Conservation (phyloP, 2,888 invertebrate species). For the Laothoe populi region DNA sequence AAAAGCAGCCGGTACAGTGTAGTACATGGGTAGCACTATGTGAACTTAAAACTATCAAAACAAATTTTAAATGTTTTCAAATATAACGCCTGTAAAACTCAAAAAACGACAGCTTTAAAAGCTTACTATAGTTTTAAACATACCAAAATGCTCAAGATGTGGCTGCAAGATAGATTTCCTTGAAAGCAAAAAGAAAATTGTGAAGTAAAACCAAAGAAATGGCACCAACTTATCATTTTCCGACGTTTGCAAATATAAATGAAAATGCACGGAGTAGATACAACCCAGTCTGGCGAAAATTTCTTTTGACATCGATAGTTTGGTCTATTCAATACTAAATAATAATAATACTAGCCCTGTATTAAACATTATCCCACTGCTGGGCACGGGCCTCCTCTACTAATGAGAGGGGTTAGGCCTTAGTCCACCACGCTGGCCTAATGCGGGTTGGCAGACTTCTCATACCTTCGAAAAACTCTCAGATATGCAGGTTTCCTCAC, state of each 20-base stretch:
- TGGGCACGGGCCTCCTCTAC: too few relatives aligned
- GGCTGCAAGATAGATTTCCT: conserved; percentile 13
- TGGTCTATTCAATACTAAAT: too few relatives aligned
- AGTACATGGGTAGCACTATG: background rate
- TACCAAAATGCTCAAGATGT: conserved; percentile 1
- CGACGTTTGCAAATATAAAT: conserved; percentile 30
- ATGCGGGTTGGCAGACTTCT: too few relatives aligned
- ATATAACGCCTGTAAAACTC: conserved; percentile 1
- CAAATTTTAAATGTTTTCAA: background rate
- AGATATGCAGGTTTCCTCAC: too few relatives aligned
- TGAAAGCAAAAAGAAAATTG: conserved; percentile 29
- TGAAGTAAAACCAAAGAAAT: conserved; percentile 47
- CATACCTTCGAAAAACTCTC: too few relatives aligned
- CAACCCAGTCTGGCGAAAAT: background rate
- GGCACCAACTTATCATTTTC: conserved; percentile 52
- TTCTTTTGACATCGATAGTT: too few relatives aligned
- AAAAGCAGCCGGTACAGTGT: too few relatives aligned
- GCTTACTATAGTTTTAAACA: conserved; percentile 1
- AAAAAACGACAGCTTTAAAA: too few relatives aligned
- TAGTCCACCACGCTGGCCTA: too few relatives aligned
- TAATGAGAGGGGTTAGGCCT: too few relatives aligned
- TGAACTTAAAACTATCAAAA: background rate
- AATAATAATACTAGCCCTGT: too few relatives aligned
- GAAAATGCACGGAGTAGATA: conserved; percentile 15
- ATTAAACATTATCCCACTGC: too few relatives aligned